Evolutionary conservation across 2,888 invertebrate species (phyloP).

Genomic region (Arge pagana): DNA sequence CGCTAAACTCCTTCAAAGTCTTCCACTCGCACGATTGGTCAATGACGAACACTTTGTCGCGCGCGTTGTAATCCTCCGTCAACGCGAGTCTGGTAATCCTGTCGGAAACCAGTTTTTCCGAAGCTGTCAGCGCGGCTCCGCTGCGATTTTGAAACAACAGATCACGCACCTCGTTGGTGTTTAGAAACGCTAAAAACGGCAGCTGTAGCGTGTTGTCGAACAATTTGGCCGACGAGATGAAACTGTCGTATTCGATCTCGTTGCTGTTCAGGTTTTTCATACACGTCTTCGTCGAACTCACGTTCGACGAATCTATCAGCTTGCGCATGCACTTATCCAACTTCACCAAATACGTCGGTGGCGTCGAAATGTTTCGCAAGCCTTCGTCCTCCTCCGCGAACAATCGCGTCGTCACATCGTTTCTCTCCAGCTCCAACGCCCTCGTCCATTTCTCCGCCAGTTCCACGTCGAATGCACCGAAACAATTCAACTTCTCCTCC

Average conservation of each 20-base stretch:
- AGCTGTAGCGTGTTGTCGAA: constrained; percentile 2
- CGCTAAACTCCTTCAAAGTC: not conserved
- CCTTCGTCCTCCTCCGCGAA: not conserved
- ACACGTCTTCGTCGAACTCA: not conserved
- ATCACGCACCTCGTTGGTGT: not conserved
- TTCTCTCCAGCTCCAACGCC: not conserved
- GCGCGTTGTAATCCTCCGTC: not conserved
- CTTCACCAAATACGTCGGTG: not conserved
- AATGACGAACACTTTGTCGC: constrained; percentile 1
- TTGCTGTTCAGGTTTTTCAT: not conserved
- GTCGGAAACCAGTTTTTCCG: not conserved
- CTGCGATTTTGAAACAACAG: not conserved
- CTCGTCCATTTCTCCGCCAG: constrained; percentile 8
- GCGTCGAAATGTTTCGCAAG: not conserved
- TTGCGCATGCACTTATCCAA: not conserved
- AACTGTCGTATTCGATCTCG: constrained; percentile 1
- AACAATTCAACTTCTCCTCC: constrained; percentile 12
- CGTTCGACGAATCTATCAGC: not conserved
- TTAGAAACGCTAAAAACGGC: not conserved
- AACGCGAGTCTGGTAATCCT: not conserved
- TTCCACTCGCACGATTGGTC: constrained; percentile 11
- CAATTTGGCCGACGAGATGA: constrained; percentile 1
- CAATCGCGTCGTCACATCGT: not conserved
- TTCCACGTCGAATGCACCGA: not conserved
- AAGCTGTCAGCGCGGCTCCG: not conserved